Evolutionary conservation across 2,888 invertebrate genomes (phyloP).

Genomic region (Hypena proboscidalis): DNA sequence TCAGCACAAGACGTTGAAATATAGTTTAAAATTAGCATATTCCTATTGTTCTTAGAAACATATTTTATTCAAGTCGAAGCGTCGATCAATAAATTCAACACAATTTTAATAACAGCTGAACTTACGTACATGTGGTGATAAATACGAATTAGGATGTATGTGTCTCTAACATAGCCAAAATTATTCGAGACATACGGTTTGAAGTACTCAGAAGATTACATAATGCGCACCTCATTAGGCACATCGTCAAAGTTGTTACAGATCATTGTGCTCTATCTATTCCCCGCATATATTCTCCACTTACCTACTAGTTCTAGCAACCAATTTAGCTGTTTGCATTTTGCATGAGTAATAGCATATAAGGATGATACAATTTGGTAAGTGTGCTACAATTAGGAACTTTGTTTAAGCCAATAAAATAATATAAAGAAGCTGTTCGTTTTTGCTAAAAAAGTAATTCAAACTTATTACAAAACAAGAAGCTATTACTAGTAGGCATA

Average conservation of each 20-base stretch:
- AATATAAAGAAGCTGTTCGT: too few species aligned
- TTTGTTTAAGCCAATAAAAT: too few species aligned
- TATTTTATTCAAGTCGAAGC: slow-evolving; percentile 12
- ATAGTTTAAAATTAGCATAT: slow-evolving; percentile 10
- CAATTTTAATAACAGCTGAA: slow-evolving; percentile 11
- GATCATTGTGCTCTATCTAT: slow-evolving; percentile 19
- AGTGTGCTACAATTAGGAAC: too few species aligned
- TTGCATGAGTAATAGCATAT: too few species aligned
- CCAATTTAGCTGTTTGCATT: too few species aligned
- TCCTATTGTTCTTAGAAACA: slow-evolving; percentile 5
- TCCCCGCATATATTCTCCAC: slow-evolving; percentile 5
- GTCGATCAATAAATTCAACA: slow-evolving; percentile 17
- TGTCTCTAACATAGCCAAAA: slow-evolving; percentile 17
- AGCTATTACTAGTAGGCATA: too few species aligned
- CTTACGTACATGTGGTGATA: slow-evolving; percentile 12
- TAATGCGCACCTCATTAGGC: slow-evolving; percentile 30
- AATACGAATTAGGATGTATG: slow-evolving; percentile 9
- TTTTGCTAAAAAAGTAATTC: too few species aligned
- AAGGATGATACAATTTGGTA: too few species aligned
- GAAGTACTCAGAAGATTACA: slow-evolving; percentile 25
- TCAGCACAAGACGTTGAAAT: slow-evolving; percentile 8
- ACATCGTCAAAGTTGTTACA: slow-evolving; percentile 22
- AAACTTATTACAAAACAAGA: too few species aligned
- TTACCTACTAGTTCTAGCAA: too few species aligned
- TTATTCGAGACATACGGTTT: slow-evolving; percentile 19